A percentile compares a stretch with the other conserved stretches of the same genome.
These are phyloP conservation scores for Diorhabda carinulata DNA, from an alignment of 1,140 invertebrate species.

Conservation along the genomic window DNA sequence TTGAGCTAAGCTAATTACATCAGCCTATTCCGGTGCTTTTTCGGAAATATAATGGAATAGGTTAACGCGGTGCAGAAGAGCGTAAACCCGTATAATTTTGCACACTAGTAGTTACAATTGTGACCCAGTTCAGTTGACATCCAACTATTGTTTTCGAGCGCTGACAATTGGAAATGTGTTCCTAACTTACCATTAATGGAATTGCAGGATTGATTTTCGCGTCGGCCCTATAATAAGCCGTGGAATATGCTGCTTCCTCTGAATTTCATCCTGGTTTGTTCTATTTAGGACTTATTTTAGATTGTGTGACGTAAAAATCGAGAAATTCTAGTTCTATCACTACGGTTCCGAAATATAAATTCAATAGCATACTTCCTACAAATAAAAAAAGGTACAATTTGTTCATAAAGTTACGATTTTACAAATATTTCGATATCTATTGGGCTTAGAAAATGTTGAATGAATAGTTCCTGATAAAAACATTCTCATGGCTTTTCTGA, in stretches of 20 bases:
- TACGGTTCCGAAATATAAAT: no score
- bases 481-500: no score
- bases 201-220: neutral
- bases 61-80: neutral
- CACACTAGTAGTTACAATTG: neutral
- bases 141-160: neutral
- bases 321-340: no score
- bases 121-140: neutral
- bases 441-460: no score
- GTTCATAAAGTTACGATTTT: no score
- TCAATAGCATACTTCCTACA: no score
- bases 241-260: slow-evolving; percentile 2
- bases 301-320: no score
- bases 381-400: no score
- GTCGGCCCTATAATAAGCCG: neutral
- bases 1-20: no score
- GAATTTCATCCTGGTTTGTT: neutral
- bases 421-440: no score
- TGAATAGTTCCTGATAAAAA: no score
- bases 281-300: neutral
- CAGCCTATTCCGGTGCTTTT: no score
- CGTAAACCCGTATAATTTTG: slow-evolving; percentile 1
- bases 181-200: slow-evolving; percentile 6
- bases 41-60: neutral
- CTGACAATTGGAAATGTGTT: slow-evolving; percentile 1